These are phyloP conservation scores for Neria commutata DNA, from an alignment of 2,888 invertebrate species.

Conservation along the genomic window DNA sequence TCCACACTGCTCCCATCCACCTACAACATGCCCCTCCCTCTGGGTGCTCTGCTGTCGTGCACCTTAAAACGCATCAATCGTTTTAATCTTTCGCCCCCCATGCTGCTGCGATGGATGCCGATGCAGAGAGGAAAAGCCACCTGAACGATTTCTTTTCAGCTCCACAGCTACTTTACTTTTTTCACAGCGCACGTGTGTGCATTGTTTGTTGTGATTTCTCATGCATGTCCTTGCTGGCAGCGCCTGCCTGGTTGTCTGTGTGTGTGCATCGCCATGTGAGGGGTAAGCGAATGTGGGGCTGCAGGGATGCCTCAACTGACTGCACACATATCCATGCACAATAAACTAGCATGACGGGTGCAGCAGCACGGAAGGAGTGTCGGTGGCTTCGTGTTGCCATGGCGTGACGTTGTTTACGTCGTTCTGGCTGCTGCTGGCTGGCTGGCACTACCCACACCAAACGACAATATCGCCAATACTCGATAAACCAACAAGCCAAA, in stretches of 20 bases:
- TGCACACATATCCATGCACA: constrained; percentile 50
- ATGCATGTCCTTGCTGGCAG: not conserved
- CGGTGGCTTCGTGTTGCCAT: too few relatives aligned
- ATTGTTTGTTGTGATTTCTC: constrained; percentile 1
- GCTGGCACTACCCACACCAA: not conserved
- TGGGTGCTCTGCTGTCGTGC: not conserved
- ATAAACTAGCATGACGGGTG: constrained; percentile 40
- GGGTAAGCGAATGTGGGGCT: constrained; percentile 22
- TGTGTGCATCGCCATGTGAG: constrained; percentile 3
- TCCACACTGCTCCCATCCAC: not conserved
- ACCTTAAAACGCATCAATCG: constrained; percentile 3
- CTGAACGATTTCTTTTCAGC: constrained; percentile 4
- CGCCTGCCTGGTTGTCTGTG: not conserved
- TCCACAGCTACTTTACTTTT: not conserved
- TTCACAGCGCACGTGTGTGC: not conserved
- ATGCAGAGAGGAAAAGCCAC: not conserved
- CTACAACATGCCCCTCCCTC: not conserved
- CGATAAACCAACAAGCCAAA: not conserved
- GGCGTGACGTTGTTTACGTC: not conserved
- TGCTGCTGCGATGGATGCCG: not conserved
- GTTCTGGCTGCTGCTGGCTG: not conserved
- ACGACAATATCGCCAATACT: not conserved
- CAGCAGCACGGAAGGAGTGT: not conserved
- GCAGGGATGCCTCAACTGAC: constrained; percentile 17
- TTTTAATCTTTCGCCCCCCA: not conserved